Conservation (phyloP, 1,140 invertebrate genomes). For the Apis dorsata region DNA sequence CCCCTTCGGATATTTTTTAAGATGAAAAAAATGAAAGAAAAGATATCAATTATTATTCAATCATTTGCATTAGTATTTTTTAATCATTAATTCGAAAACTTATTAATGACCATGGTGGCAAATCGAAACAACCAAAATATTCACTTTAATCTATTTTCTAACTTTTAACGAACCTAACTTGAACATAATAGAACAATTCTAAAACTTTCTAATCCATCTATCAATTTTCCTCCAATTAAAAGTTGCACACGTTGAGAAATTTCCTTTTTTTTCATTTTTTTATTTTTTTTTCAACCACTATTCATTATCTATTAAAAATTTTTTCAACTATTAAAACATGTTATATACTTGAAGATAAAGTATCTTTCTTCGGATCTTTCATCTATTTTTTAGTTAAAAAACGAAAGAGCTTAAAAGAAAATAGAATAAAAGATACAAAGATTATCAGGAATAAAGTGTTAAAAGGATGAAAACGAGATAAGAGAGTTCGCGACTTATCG, state of each 20-base stretch:
- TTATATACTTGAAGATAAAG: background rate
- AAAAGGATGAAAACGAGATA: background rate
- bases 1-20: no score
- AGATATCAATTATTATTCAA: no score
- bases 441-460: background rate
- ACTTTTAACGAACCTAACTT: no score
- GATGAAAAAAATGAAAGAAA: no score
- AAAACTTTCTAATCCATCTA: no score
- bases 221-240: background rate
- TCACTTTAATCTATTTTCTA: no score
- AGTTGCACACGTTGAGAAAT: no score
- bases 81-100: no score
- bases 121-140: no score
- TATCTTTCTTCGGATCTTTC: background rate
- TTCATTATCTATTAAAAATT: background rate
- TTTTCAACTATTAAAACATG: background rate
- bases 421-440: background rate
- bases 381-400: background rate
- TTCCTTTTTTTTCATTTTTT: background rate
- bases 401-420: background rate
- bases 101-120: no score
- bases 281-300: background rate
- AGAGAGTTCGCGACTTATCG: conserved; percentile 50
- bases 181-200: no score
- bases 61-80: no score